Evolutionary conservation across 2,888 invertebrate species (phyloP).

Genomic region (Choristoneura rosaceana): DNA sequence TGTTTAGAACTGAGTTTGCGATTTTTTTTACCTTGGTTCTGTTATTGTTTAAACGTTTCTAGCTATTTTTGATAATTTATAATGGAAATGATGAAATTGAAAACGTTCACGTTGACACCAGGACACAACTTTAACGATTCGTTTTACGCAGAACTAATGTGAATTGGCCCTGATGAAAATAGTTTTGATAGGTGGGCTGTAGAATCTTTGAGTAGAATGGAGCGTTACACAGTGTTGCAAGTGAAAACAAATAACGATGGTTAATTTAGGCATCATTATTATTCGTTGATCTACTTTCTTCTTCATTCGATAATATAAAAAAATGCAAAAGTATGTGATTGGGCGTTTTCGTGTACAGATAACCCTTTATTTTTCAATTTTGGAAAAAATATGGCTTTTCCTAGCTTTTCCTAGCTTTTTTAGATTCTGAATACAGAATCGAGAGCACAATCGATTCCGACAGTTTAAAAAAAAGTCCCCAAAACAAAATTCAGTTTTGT

Average conservation of each 20-base stretch:
- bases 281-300: not conserved
- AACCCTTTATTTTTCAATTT: too few relatives aligned
- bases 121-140: conserved; percentile 57
- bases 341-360: too few relatives aligned
- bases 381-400: too few relatives aligned
- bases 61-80: conserved; percentile 51
- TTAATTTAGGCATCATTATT: not conserved
- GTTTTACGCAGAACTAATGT: conserved; percentile 44
- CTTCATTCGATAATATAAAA: too few relatives aligned
- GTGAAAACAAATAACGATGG: conserved; percentile 4
- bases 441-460: too few relatives aligned
- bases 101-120: conserved; percentile 78
- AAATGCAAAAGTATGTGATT: too few relatives aligned
- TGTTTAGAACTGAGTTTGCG: not conserved
- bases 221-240: conserved; percentile 37
- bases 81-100: conserved; percentile 70
- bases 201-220: conserved; percentile 17
- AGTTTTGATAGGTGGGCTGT: too few relatives aligned
- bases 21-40: conserved; percentile 58
- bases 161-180: too few relatives aligned
- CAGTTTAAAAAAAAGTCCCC: too few relatives aligned
- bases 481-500: too few relatives aligned
- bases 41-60: conserved; percentile 51
- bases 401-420: too few relatives aligned
- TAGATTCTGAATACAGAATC: too few relatives aligned